These are phyloP conservation scores for Grammomys surdaster DNA, from an alignment of 2,113 vertebrate genomes.

Conservation along the genomic window DNA sequence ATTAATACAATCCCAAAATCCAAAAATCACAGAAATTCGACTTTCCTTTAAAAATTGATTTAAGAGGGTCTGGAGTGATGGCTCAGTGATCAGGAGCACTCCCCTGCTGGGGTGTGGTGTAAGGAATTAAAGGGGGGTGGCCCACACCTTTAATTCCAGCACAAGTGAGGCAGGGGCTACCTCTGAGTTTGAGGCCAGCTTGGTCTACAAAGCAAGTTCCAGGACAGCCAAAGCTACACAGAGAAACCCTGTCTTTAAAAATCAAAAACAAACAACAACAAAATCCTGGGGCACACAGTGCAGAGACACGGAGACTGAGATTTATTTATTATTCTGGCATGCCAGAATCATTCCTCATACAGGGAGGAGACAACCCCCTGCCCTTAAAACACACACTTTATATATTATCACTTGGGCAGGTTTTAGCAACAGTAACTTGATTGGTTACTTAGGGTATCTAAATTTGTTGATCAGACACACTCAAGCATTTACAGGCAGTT, in stretches of 20 bases:
- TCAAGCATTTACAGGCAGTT: too few relatives aligned
- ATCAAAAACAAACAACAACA: neutral
- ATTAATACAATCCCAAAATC: neutral
- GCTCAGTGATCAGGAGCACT: neutral
- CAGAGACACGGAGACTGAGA: too few relatives aligned
- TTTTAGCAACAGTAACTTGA: too few relatives aligned
- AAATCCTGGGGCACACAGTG: neutral
- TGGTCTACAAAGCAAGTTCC: neutral
- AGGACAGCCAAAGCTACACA: neutral
- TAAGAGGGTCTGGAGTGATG: neutral
- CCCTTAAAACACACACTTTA: too few relatives aligned
- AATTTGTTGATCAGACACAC: too few relatives aligned
- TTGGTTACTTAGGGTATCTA: too few relatives aligned
- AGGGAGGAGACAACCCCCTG: too few relatives aligned
- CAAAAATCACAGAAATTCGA: neutral
- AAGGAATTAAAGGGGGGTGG: too few relatives aligned
- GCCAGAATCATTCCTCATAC: too few relatives aligned
- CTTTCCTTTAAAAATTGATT: neutral
- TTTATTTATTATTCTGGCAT: too few relatives aligned
- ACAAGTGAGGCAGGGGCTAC: neutral
- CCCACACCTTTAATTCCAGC: neutral
- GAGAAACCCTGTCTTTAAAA: neutral
- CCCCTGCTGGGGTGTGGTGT: neutral
- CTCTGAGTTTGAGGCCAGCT: neutral
- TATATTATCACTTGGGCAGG: too few relatives aligned